Evolutionary conservation across 2,888 invertebrate species (phyloP), one percentile per base, ranked within the genome.

Genomic region (Heliconius charithonia): DNA sequence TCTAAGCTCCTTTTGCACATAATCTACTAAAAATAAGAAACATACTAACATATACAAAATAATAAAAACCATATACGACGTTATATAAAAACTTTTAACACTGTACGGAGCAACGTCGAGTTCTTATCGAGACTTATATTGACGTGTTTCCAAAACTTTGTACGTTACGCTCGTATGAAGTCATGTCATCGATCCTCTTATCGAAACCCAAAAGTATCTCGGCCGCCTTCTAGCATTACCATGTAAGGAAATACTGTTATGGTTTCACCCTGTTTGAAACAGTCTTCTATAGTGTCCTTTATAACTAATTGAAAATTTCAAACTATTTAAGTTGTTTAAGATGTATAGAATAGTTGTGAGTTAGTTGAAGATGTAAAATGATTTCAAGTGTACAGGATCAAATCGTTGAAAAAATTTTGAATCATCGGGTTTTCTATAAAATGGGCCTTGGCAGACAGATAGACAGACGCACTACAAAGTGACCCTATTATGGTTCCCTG

Each of bases 131-230:
- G 56, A 77, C 63, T 77, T 65, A 59, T n/a, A 63, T 25, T 25
- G 73, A n/a, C 73, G 59, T 59, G 73, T 59, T 62, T 32, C 27
- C 25, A 65, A 59, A 71, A 71, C 32, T 77, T 71, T 77, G 71
- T 65, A 7, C 83, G 82, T 73, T 86, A 16, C 41, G 41, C 25
- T 73, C 83, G 45, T 85, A 87, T 62, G 88, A 41, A n/a, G 86
- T 86, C 41, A 85, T 80, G 74, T 88, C 88, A 69, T 87, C 86
- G 45, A 88, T 81, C 76, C 75, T 83, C 45, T 88, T 78, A 70
- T 85, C 82, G 12, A 88, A 41, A 62, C 59, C 62, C 37, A 73
- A 32, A 73, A 73, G 62, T 62, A 62, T 73, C 73, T 73, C 16
- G 25, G 16, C 9, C 27, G 10, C 29, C 37, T 62, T 71, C 29